Percentiles rank a stretch among this genome's conserved stretches.
Evolutionary conservation across 2,797 vertebrate genomes (phyloP).

Genomic region (Xenopus petersii): DNA sequence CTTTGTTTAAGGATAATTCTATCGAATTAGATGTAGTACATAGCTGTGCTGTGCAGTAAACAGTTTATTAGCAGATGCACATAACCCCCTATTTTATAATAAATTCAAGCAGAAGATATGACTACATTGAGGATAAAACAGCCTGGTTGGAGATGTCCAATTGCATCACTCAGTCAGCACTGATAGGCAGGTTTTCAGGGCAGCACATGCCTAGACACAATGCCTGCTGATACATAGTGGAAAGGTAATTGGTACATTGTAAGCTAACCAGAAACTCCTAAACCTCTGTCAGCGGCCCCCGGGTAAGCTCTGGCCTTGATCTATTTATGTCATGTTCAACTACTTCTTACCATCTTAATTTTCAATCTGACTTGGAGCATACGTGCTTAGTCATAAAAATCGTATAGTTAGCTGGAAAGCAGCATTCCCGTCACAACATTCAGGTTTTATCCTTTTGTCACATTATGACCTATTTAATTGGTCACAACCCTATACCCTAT

Average conservation of each 20-base stretch:
- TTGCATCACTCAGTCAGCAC: background rate
- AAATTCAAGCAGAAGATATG: background rate
- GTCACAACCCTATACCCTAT: too few species aligned
- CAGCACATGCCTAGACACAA: background rate
- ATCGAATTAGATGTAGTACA: too few species aligned
- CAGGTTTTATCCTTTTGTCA: too few species aligned
- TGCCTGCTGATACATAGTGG: background rate
- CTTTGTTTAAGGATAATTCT: too few species aligned
- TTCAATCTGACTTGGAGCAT: background rate
- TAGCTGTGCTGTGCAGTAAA: background rate
- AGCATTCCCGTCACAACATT: too few species aligned
- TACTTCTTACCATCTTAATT: background rate
- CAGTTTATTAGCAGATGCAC: background rate
- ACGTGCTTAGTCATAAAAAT: background rate
- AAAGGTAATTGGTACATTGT: background rate
- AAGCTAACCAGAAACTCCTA: background rate
- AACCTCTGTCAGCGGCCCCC: background rate
- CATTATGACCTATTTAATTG: too few species aligned
- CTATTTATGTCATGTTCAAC: background rate
- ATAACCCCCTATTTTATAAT: background rate
- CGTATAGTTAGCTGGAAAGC: too few species aligned
- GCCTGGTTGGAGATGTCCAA: background rate
- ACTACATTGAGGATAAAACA: background rate
- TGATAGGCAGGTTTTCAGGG: background rate
- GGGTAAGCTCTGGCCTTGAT: background rate